Evolutionary conservation across 2,113 vertebrate species (phyloP), one percentile per base, ranked within the genome.

Genomic region (Origma solitaria): DNA sequence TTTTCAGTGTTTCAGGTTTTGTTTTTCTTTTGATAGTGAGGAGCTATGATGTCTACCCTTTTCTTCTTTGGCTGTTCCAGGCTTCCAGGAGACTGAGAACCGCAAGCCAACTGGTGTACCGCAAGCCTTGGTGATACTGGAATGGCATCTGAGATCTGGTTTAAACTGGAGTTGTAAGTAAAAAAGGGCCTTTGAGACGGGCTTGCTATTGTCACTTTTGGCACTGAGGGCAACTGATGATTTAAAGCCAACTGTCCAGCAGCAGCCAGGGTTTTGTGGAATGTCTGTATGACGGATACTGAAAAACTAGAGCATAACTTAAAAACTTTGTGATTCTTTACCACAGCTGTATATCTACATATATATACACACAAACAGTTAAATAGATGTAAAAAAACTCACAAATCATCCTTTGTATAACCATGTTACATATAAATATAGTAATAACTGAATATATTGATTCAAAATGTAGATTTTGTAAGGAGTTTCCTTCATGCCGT

Each of bases 61-160:
- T 37, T 71, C 10, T 68, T 31, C 23, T 51, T 88, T 8, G 6
- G 5, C 15, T 50, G 15, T 62, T 93, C 30, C 31, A 87, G 25
- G 17, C 54, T 91, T 84, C 15, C 21, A 68, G 33, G 49, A 30
- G 10, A 56, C 47, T 66, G 35, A 72, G 30, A 50, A 50, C 11
- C 4, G 0, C 33, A 37, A 3, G 2, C 7, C 0, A 1, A 5
- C 38, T 68, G 38, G 47, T 42, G 19, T 9, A 33, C 23, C 53
- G 14, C 18, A 61, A 25, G 25, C 13, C 18, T 87, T 21, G 14
- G 23, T 42, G 58, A 51, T 69, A 40, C 2, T 4, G 1, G 37
- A 65, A 53, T 76, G 30, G 5, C 24, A n/a, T 0, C 1, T 81
- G 31, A 3, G 0, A n/a, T 64, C 50, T 60, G 35, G 24, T 58